A percentile compares a stretch with the other conserved stretches of the same genome.
Conservation (phyloP, 1,140 invertebrate genomes). For the Chrysomallon squamiferum region DNA sequence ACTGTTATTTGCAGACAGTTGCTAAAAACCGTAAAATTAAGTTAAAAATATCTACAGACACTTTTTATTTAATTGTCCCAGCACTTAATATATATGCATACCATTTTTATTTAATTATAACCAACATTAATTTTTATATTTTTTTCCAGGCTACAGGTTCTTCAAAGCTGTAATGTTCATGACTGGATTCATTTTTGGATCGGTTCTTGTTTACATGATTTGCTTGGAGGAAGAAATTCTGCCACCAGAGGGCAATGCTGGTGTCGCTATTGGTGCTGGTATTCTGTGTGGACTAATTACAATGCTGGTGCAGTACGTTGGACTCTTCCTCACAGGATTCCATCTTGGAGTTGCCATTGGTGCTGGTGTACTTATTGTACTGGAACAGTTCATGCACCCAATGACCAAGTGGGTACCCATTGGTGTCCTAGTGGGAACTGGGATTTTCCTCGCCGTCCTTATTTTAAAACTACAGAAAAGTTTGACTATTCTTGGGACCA, state of each 20-base stretch:
- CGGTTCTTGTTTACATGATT: constrained; percentile 79
- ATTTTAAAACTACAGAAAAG: constrained; percentile 79
- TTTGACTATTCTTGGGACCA: constrained; percentile 78
- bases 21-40: no score
- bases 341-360: constrained; percentile 75
- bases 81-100: no score
- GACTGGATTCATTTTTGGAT: constrained; percentile 85
- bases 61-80: no score
- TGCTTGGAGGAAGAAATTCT: constrained; percentile 78
- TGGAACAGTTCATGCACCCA: constrained; percentile 54
- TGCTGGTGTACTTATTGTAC: constrained; percentile 65
- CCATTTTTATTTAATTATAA: no score
- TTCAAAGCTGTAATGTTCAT: constrained; percentile 90
- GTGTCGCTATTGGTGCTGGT: constrained; percentile 76
- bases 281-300: constrained; percentile 81
- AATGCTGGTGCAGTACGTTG: constrained; percentile 80
- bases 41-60: no score
- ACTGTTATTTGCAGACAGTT: no score
- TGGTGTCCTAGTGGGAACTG: constrained; percentile 72
- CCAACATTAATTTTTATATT: constrained; percentile 8
- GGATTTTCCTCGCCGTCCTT: constrained; percentile 75
- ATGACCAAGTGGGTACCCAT: constrained; percentile 74
- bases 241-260: constrained; percentile 77
- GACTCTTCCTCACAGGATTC: constrained; percentile 83
- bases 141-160: constrained; percentile 80